Evolutionary conservation across 2,113 vertebrate species (phyloP), one percentile per base, ranked within the genome.

Genomic region (Podiceps cristatus): DNA sequence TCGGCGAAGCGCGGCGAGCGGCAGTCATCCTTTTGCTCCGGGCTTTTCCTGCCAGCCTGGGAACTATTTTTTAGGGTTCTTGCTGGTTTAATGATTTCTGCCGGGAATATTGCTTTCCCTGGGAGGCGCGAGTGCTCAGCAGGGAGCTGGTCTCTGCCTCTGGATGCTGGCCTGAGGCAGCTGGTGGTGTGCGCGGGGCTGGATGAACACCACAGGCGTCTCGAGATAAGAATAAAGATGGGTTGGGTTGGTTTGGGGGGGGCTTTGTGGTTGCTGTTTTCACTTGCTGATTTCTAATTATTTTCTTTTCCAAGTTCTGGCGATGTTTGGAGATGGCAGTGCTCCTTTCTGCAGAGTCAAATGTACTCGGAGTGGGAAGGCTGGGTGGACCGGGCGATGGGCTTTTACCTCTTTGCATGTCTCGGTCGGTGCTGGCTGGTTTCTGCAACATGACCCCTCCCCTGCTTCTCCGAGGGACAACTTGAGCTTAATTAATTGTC

Each of bases 211-310:
- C n/a, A 8, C 37, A 37, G 56, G 8, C 47, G 8, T 69, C 40
- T 81, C 55, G 49, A 71, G 52, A 44, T 83, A 84, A 71, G 80
- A 58, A 24, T 62, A n/a, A 81, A 67, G 28, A 12, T 66, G 60
- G n/a, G 7, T 88, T 81, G 63, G 42, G 24, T 62, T 88, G 77
- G 11, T 15, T 56, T 55, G 76, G 71, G 55, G 16, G 67, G 45
- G 76, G 55, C 49, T 73, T 83, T 71, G 78, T 72, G 49, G 62
- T 60, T 94, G 53, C 44, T 88, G 44, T 59, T 92, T 88, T 83
- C 49, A 64, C 58, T 64, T 93, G 71, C 42, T 56, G 62, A 8
- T 56, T 91, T 88, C 64, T 86, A 20, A n/a, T 83, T 60, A 11
- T 85, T 95, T 78, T 86, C 18, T 84, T 64, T 80, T 55, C 77